Evolutionary conservation across 1,140 invertebrate genomes (phyloP).

Genomic region (Zaprionus davidi): DNA sequence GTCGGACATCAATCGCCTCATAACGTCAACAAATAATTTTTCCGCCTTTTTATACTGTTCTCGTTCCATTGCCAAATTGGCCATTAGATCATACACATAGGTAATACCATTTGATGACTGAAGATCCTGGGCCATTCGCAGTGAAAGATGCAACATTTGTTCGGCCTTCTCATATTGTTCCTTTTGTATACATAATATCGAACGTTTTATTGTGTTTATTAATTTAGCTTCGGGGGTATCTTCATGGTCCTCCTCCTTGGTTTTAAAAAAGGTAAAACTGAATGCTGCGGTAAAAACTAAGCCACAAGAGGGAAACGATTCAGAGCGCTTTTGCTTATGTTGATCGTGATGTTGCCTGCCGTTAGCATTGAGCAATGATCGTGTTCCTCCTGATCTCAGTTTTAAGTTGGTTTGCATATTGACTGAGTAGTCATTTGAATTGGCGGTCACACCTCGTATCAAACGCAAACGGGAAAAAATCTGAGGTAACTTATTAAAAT

Average conservation of each 20-base stretch:
- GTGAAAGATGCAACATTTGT: slow-evolving; percentile 92
- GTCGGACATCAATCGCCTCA: slow-evolving; percentile 89
- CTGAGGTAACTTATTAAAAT: slow-evolving; percentile 55
- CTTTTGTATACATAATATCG: slow-evolving; percentile 89
- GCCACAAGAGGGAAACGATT: slow-evolving; percentile 1
- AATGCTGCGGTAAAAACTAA: slow-evolving; percentile 59
- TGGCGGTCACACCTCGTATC: slow-evolving; percentile 1
- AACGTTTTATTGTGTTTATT: slow-evolving; percentile 90
- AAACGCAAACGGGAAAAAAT: slow-evolving; percentile 37
- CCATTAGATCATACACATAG: slow-evolving; percentile 95
- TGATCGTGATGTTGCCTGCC: background rate
- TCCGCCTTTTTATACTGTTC: slow-evolving; percentile 93
- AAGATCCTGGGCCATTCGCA: slow-evolving; percentile 92
- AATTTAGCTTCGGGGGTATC: slow-evolving; percentile 87
- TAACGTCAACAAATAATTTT: slow-evolving; percentile 91
- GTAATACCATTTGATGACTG: slow-evolving; percentile 90
- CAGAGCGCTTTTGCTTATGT: background rate
- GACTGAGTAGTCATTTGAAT: slow-evolving; percentile 30
- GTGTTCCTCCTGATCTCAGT: slow-evolving; percentile 4
- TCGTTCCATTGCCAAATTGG: slow-evolving; percentile 92
- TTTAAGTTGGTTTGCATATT: background rate
- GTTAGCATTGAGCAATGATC: slow-evolving; percentile 15
- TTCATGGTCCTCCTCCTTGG: slow-evolving; percentile 75
- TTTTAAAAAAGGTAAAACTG: slow-evolving; percentile 50
- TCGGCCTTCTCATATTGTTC: slow-evolving; percentile 92